Percentiles rank a stretch among this genome's conserved stretches.
Conservation (phyloP, 2,797 vertebrate genomes). For the Rhincodon typus region DNA sequence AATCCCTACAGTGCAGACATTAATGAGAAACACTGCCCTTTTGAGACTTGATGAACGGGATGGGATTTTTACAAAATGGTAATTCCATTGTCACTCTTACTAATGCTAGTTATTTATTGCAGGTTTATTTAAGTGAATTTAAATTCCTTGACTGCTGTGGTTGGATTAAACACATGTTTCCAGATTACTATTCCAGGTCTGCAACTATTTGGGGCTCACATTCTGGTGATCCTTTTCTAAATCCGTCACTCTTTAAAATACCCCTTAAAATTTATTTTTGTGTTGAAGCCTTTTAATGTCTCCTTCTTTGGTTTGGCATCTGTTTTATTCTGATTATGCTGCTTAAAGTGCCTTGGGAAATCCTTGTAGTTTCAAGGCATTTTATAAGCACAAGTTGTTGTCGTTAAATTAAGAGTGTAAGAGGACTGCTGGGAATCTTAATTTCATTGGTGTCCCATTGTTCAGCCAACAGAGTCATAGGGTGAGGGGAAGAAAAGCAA, state of each 20-base stretch:
- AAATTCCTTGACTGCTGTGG: neutral
- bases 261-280: neutral
- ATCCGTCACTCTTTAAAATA: neutral
- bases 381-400: neutral
- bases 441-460: neutral
- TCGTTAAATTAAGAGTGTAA: neutral
- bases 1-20: too few species aligned
- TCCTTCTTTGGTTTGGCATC: neutral
- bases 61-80: neutral
- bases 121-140: neutral
- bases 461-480: neutral
- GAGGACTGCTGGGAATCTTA: neutral
- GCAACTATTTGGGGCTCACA: neutral
- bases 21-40: neutral
- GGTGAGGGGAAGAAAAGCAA: neutral
- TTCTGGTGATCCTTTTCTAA: neutral
- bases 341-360: neutral
- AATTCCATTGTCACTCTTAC: neutral
- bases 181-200: neutral
- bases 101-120: neutral
- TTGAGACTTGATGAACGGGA: neutral
- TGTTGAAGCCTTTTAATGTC: neutral
- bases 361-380: neutral
- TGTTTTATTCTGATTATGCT: neutral
- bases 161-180: neutral